Evolutionary conservation across 2,113 vertebrate genomes (phyloP), one percentile per base, ranked within the genome.

Genomic region (Grallaria varia): DNA sequence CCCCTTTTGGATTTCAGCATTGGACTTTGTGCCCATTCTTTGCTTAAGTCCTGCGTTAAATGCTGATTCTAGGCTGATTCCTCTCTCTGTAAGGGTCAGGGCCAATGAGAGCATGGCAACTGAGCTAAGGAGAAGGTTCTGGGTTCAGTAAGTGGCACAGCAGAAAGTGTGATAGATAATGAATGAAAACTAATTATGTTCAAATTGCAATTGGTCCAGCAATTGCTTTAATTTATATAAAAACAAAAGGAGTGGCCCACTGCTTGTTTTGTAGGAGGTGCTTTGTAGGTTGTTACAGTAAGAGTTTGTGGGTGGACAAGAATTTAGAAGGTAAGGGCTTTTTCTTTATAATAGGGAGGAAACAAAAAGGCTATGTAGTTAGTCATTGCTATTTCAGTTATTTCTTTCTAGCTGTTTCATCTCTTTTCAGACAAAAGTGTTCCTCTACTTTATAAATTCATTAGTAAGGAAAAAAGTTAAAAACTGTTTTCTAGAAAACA

Each of bases 211-310:
- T 23, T 75, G 67, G 78, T 14, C 17, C 15, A n/a, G 45, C 31
- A 55, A 27, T 24, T 84, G 31, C 23, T 71, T 74, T 71, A n/a
- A 75, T 63, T 77, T 58, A 60, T 76, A 56, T 25, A 30, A 67
- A 72, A 84, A 9, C 14, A 44, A 42, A 59, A 22, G 19, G 10
- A 27, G 14, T 21, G 25, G 30, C 3, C 9, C 12, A 27, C 5
- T 3, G 1, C 15, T 33, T 37, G 1, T 31, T 73, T 64, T 56
- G 19, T 25, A 3, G 4, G 2, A 33, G 8, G 10, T 13, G 18
- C 3, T 14, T 49, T 50, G 8, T 11, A 25, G 20, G 3, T 23
- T 0, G 0, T 42, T 50, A 30, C 12, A 27, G 4, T 24, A 37
- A 40, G 21, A 3, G 6, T 24, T 68, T n/a, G n/a, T n/a, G n/a